Evolutionary conservation across 1,140 invertebrate genomes (phyloP).

Genomic region (Drosophila orosa): DNA sequence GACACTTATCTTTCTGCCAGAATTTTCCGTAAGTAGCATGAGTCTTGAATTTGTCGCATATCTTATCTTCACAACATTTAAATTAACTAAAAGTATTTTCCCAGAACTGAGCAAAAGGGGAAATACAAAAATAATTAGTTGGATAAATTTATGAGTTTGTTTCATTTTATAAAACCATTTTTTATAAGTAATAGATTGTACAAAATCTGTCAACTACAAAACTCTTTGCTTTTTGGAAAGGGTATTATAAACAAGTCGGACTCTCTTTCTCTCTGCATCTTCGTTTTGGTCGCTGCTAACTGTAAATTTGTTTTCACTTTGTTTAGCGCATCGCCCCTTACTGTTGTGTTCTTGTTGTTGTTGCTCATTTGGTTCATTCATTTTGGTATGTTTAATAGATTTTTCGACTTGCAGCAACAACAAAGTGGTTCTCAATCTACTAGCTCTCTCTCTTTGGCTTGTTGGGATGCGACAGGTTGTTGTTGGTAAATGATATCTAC

Average conservation of each 20-base stretch:
- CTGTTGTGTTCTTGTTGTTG: conserved; percentile 45
- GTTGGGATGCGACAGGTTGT: conserved; percentile 41
- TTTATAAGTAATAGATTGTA: background rate
- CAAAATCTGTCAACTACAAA: background rate
- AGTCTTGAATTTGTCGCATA: conserved; percentile 3
- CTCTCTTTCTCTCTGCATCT: conserved; percentile 38
- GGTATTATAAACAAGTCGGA: conserved; percentile 35
- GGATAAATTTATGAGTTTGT: background rate
- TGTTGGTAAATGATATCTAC: conserved; percentile 41
- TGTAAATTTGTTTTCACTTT: conserved; percentile 83
- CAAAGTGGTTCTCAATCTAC: conserved; percentile 50
- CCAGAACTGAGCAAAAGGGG: background rate
- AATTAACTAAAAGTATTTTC: conserved; percentile 13
- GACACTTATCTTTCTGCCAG: background rate
- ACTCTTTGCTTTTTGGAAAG: background rate
- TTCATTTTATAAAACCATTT: background rate
- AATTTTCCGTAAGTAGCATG: conserved; percentile 9
- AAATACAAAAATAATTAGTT: background rate
- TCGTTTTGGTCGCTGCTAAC: conserved; percentile 57
- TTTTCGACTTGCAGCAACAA: conserved; percentile 57
- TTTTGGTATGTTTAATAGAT: conserved; percentile 59
- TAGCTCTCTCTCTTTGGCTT: conserved; percentile 1
- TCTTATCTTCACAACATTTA: conserved; percentile 27
- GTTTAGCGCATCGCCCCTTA: conserved; percentile 73
- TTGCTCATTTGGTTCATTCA: conserved; percentile 66